Percentiles rank a stretch among this genome's conserved stretches.
These are phyloP conservation scores for Acipenser ruthenus DNA, from an alignment of 2,797 vertebrate species.

Conservation along the genomic window DNA sequence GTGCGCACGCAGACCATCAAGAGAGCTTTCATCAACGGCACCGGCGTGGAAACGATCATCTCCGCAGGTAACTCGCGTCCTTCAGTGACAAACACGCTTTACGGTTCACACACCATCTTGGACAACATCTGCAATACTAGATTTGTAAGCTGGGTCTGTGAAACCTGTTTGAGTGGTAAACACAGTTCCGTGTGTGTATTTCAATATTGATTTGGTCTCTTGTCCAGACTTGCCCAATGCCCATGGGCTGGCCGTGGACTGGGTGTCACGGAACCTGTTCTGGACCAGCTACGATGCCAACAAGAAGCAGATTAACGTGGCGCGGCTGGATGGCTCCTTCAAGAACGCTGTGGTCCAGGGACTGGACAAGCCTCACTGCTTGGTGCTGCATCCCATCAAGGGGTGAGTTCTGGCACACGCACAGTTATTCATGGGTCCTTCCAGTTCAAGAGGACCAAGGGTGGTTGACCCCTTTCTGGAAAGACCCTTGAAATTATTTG, in stretches of 20 bases:
- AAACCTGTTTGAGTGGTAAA: not conserved
- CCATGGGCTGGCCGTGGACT: slow-evolving; percentile 87
- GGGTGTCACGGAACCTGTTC: slow-evolving; percentile 94
- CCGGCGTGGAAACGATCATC: slow-evolving; percentile 87
- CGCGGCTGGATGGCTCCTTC: slow-evolving; percentile 89
- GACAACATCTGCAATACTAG: not conserved
- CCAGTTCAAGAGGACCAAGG: not conserved
- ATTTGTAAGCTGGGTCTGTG: not conserved
- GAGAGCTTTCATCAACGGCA: slow-evolving; percentile 92
- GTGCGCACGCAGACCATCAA: slow-evolving; percentile 93
- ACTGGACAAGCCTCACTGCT: slow-evolving; percentile 85
- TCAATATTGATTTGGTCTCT: not conserved
- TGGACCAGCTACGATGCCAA: slow-evolving; percentile 94
- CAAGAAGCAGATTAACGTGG: slow-evolving; percentile 96
- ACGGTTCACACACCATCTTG: no score
- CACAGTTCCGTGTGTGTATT: not conserved
- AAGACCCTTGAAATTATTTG: no score
- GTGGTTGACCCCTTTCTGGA: no score
- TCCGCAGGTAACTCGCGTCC: slow-evolving; percentile 67
- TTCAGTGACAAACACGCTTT: not conserved
- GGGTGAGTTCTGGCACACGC: slow-evolving; percentile 58
- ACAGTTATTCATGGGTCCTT: not conserved
- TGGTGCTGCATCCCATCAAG: slow-evolving; percentile 78
- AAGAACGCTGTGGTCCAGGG: slow-evolving; percentile 92
- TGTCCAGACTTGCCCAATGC: slow-evolving; percentile 84